These are phyloP conservation scores for Drosophila repleta DNA, from an alignment of 1,140 invertebrate species.

Conservation along the genomic window DNA sequence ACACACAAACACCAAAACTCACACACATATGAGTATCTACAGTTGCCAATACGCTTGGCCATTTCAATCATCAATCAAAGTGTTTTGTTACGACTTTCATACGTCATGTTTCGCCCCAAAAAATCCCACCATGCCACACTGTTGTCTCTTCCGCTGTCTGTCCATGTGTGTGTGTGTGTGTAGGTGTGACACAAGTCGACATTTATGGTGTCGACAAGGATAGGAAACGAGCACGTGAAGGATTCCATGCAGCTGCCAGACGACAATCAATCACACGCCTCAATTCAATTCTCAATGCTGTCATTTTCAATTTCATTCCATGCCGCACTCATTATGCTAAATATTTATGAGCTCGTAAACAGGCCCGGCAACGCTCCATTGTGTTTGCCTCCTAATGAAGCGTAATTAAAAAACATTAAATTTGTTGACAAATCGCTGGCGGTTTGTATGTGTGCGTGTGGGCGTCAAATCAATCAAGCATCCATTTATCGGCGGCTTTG, in stretches of 20 bases:
- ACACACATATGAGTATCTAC: conserved; percentile 14
- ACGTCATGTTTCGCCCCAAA: conserved; percentile 63
- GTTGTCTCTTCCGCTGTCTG: conserved; percentile 17
- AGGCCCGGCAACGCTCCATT: not conserved
- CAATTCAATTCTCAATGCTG: conserved; percentile 61
- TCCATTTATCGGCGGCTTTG: conserved; percentile 35
- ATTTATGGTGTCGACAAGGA: conserved; percentile 74
- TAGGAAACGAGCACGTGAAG: conserved; percentile 39
- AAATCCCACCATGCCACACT: conserved; percentile 14
- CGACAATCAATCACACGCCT: conserved; percentile 76
- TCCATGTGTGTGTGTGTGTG: conserved; percentile 5
- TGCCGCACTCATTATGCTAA: conserved; percentile 43
- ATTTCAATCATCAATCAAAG: conserved; percentile 80
- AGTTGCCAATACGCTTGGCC: conserved; percentile 30
- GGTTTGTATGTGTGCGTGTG: not conserved
- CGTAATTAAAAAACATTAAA: conserved; percentile 76
- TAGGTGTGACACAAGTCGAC: conserved; percentile 73
- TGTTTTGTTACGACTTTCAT: conserved; percentile 79
- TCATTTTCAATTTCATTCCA: conserved; percentile 63
- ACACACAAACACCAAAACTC: conserved; percentile 1
- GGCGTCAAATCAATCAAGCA: conserved; percentile 60
- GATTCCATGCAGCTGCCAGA: conserved; percentile 45
- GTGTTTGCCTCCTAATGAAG: conserved; percentile 57
- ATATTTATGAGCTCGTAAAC: conserved; percentile 66
- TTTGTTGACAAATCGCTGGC: conserved; percentile 35